phyloP scores from a whole-genome alignment of 2,113 vertebrate species.

The Puffinus mauretanicus region DNA sequence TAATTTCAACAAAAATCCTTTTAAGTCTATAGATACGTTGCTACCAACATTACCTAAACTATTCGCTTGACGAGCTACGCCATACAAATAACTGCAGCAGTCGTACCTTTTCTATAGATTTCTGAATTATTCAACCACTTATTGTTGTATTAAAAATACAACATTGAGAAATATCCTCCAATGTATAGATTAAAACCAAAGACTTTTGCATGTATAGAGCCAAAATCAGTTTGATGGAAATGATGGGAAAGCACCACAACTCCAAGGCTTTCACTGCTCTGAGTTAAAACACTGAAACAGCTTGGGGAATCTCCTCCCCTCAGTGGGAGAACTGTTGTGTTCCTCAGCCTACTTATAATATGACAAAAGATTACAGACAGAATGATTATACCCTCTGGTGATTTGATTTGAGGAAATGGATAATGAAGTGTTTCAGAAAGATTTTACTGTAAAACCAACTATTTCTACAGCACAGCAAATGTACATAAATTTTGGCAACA shows the following conservation, averaged over 20 bases:
- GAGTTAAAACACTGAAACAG: neutral
- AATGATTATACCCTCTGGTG: neutral
- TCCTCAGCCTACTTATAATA: neutral
- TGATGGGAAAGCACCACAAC: neutral
- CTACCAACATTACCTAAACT: neutral
- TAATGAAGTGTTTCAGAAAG: neutral
- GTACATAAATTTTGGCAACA: neutral
- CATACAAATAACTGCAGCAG: neutral
- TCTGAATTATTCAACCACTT: neutral
- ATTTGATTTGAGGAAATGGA: neutral
- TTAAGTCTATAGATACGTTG: neutral
- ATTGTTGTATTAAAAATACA: neutral
- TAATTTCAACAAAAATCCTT: neutral
- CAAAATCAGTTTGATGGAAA: neutral
- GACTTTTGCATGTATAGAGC: neutral
- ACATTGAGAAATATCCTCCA: neutral
- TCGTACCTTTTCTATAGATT: neutral
- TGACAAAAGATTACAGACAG: neutral
- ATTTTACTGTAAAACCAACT: constrained; percentile 1
- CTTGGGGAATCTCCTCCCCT: neutral
- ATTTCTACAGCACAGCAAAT: neutral
- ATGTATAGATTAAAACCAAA: neutral
- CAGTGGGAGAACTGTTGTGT: neutral
- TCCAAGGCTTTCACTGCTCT: neutral
- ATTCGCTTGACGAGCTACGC: neutral